Conservation (phyloP, 1,140 invertebrate species). For the Trachymyrmex septentrionalis region DNA sequence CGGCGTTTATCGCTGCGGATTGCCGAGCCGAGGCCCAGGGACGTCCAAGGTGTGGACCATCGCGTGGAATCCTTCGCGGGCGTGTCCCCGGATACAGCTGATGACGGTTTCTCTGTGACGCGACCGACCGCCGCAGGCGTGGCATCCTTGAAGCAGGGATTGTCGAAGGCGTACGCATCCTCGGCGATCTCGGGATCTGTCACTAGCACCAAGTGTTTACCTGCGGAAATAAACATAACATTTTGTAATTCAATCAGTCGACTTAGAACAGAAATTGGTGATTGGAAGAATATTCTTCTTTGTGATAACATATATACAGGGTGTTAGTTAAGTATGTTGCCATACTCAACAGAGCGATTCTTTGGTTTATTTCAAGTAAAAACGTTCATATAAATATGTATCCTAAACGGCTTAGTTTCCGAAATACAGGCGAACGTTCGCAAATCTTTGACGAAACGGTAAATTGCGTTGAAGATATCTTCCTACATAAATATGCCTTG, state of each 20-base stretch:
- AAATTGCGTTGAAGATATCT: too few relatives aligned
- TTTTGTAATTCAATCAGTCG: not conserved
- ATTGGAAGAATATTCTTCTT: not conserved
- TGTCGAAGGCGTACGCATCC: conserved; percentile 92
- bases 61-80: conserved; percentile 83
- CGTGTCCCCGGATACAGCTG: conserved; percentile 81
- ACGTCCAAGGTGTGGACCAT: conserved; percentile 87
- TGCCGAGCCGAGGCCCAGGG: conserved; percentile 84
- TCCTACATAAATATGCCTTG: too few relatives aligned
- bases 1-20: conserved; percentile 87
- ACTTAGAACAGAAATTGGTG: not conserved
- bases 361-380: too few relatives aligned
- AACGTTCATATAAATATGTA: too few relatives aligned
- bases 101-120: conserved; percentile 82
- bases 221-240: conserved; percentile 84
- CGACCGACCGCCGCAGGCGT: conserved; percentile 77
- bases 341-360: too few relatives aligned
- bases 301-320: not conserved
- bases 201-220: conserved; percentile 90
- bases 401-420: too few relatives aligned
- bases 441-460: too few relatives aligned
- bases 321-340: too few relatives aligned
- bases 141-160: conserved; percentile 91
- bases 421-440: too few relatives aligned
- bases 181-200: conserved; percentile 91